Evolutionary conservation across 2,888 invertebrate species (phyloP), one percentile per base, ranked within the genome.

Genomic region (Cenopis cana): DNA sequence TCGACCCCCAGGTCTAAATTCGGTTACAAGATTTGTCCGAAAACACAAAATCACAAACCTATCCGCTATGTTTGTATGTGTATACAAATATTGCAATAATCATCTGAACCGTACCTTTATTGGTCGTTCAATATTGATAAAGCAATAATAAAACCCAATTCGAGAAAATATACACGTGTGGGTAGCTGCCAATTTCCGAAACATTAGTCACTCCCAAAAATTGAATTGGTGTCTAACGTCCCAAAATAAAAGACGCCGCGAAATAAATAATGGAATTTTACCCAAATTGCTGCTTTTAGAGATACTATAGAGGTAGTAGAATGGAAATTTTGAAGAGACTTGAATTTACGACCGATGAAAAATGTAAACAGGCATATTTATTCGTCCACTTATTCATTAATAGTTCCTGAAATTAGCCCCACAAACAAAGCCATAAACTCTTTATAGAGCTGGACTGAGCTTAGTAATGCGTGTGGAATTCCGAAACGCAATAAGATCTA

Each of bases 401-500:
- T 33, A 52, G 61, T 61, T 61, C 11, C 24, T 14, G 36, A 54
- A 20, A 52, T 52, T 62, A 62, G 9, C 11, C 18, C 41, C 12
- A 52, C 20, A 64, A 64, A 64, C 64, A 64, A 62, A 62, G 54
- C 2, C 36, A 54, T 52, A 24, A 62, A 52, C 60, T 46, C 33
- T 29, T 36, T 36, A 14, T 9, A 36, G 14, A 50, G 18, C 38
- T 36, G 20, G 38, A 54, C 20, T 24, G 6, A 54, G 52, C 52
- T 64, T 54, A 54, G 52, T 64, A 54, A 64, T 64, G 9, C 64
- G 20, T 38, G 64, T 64, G 64, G 54, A 64, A 56, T 66, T 66
- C 41, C 41, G 55, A 66, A 66, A 46, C 56, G 56, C 54, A 66
- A 66, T 66, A 56, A 66, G 46, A 66, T 46, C 46, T 56, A 66